A percentile compares a stretch with the other conserved stretches of the same genome.
Evolutionary conservation across 2,888 invertebrate genomes (phyloP).

Genomic region (Nebria salina): DNA sequence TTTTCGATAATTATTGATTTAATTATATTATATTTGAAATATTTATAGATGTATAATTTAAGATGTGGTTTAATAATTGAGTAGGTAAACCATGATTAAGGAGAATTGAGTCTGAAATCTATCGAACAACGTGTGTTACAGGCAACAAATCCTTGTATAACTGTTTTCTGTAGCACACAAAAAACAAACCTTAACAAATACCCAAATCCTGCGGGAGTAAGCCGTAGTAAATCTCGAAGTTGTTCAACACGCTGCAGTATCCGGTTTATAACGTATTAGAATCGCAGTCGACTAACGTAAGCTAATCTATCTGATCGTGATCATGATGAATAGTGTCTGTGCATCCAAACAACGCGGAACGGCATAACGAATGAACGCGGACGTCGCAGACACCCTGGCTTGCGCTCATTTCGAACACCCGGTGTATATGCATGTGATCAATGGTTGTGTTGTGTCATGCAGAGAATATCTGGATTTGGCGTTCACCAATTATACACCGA

Average conservation of each 20-base stretch:
- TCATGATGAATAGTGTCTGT: constrained; percentile 17
- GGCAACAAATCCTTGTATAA: not conserved
- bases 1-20: too few relatives aligned
- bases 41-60: too few relatives aligned
- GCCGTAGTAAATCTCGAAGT: not conserved
- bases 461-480: not conserved
- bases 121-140: not conserved
- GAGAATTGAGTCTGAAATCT: too few relatives aligned
- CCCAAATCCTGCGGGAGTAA: not conserved
- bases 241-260: not conserved
- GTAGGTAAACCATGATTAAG: too few relatives aligned
- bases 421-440: not conserved
- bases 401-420: not conserved
- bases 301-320: constrained; percentile 15
- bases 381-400: not conserved
- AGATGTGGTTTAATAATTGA: too few relatives aligned
- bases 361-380: constrained; percentile 1
- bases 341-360: not conserved
- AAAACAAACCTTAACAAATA: not conserved
- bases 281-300: not conserved
- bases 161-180: not conserved
- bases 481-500: not conserved
- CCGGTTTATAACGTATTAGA: not conserved
- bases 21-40: too few relatives aligned
- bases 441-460: not conserved